These are phyloP conservation scores for Acestrorhynchus altus DNA, from an alignment of 2,797 vertebrate genomes.

Conservation along the genomic window DNA sequence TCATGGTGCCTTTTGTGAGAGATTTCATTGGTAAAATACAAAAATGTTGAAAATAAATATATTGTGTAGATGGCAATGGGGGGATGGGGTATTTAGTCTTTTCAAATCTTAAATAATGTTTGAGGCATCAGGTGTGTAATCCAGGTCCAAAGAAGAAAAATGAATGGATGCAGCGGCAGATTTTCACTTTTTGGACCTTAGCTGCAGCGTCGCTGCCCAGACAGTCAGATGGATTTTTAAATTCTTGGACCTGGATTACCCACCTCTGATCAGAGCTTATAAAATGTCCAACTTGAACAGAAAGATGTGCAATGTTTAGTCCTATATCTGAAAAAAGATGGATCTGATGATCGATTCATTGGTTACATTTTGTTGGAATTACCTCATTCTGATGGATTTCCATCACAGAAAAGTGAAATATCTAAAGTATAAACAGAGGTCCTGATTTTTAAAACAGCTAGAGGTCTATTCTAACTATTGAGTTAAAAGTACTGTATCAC, in stretches of 20 bases:
- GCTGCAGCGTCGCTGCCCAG: no score
- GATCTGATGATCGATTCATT: conserved; percentile 32
- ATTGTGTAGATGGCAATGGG: conserved; percentile 50
- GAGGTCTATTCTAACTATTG: conserved; percentile 28
- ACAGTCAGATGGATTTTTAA: no score
- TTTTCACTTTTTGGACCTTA: no score
- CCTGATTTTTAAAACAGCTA: conserved; percentile 18
- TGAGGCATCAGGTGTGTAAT: conserved; percentile 22
- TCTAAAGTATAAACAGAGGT: conserved; percentile 9
- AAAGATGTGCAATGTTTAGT: conserved; percentile 71
- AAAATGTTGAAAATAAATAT: conserved; percentile 43
- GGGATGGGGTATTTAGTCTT: conserved; percentile 41
- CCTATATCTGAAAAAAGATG: conserved; percentile 49
- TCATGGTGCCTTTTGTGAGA: conserved; percentile 79
- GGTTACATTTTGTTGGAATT: conserved; percentile 24
- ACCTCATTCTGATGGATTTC: conserved; percentile 17
- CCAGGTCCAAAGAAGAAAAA: no score
- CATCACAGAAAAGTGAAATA: not conserved
- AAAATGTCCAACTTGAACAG: conserved; percentile 66
- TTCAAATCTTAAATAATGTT: conserved; percentile 25
- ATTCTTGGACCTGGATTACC: no score
- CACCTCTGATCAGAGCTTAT: conserved; percentile 32
- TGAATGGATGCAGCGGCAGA: no score
- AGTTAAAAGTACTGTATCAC: conserved; percentile 6
- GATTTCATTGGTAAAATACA: conserved; percentile 62